Percentiles rank a stretch among this genome's conserved stretches.
Conservation (phyloP, 2,888 invertebrate genomes). For the Ametastegia equiseti region DNA sequence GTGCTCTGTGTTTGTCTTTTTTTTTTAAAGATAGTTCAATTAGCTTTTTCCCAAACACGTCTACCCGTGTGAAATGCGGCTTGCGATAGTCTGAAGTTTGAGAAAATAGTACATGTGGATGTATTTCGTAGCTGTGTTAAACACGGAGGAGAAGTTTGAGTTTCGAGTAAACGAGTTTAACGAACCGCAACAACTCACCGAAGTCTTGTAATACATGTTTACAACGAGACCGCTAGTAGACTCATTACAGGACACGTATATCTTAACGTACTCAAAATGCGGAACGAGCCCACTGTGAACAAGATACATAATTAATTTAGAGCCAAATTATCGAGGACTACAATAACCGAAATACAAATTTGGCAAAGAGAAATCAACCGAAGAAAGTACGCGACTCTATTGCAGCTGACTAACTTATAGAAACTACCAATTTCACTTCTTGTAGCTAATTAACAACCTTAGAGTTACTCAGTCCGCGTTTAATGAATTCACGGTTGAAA, state of each 20-base stretch:
- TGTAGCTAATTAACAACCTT: neutral
- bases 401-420: neutral
- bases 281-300: neutral
- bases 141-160: neutral
- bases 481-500: neutral
- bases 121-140: neutral
- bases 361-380: slow-evolving; percentile 39
- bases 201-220: slow-evolving; percentile 12
- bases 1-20: neutral
- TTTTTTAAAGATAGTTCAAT: neutral
- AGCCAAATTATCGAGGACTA: neutral
- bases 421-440: slow-evolving; percentile 14
- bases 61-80: no score
- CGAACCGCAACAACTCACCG: neutral
- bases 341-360: neutral
- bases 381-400: slow-evolving; percentile 31
- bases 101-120: neutral
- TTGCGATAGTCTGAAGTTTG: neutral
- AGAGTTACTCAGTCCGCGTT: neutral
- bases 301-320: slow-evolving; percentile 5
- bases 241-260: slow-evolving; percentile 9
- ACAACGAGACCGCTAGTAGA: slow-evolving; percentile 12
- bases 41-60: neutral
- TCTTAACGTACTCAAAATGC: neutral
- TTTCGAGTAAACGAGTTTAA: slow-evolving; percentile 14